phyloP scores from a whole-genome alignment of 2,113 vertebrate genomes.

The Bubo bubo region DNA sequence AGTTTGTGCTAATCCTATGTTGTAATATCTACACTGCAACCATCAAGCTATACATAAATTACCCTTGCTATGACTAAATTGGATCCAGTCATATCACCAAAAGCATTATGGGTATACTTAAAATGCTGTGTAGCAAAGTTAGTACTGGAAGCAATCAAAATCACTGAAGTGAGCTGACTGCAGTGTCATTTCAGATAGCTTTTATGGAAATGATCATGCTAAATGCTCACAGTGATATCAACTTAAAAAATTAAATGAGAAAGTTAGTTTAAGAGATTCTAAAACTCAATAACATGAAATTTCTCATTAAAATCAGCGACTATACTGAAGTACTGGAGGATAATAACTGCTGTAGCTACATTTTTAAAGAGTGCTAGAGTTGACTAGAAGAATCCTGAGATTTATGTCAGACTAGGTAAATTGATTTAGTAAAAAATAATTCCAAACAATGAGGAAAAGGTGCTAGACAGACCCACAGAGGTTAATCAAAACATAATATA shows the following conservation, averaged over 20 bases:
- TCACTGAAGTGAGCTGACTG: slow-evolving; percentile 1
- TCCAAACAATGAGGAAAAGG: neutral
- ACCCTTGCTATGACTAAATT: neutral
- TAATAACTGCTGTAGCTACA: neutral
- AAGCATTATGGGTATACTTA: neutral
- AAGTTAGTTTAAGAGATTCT: neutral
- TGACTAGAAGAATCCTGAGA: neutral
- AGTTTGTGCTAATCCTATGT: neutral
- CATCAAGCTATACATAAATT: neutral
- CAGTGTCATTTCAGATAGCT: neutral
- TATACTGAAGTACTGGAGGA: neutral
- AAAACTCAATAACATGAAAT: neutral
- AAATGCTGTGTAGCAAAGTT: neutral
- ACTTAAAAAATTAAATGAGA: neutral
- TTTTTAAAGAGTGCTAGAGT: neutral
- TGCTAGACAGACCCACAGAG: neutral
- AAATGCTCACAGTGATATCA: neutral
- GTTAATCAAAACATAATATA: neutral
- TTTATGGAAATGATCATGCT: neutral
- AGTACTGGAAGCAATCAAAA: slow-evolving; percentile 1
- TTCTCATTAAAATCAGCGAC: neutral
- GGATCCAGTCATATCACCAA: neutral
- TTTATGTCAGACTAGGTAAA: neutral
- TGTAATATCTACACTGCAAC: neutral
- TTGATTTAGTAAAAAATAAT: neutral